Base-by-base conservation (phyloP, 1,140 invertebrate species). In the Aphaenogaster rudis region DNA sequence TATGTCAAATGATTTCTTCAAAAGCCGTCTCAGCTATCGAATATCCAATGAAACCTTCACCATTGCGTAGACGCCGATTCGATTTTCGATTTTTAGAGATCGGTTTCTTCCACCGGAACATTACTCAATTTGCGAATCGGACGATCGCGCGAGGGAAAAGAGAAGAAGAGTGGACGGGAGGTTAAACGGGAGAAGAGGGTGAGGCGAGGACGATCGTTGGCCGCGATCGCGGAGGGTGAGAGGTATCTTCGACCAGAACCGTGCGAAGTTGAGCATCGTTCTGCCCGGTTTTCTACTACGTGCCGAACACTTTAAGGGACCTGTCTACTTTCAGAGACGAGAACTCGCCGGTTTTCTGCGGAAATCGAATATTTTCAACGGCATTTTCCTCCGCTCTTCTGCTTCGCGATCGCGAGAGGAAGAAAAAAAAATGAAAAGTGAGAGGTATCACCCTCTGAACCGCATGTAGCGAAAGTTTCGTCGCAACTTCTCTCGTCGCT, bases 361-460 rank as follows among this genome's bases (percentile, higher is more conserved):
- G 86, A 90, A 90, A 90, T 90, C 79, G 74, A 88, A 90, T 90
- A 90, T 90, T 90, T 90, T 85, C 74, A 90, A 85, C 86, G 79
- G 67, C 59, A 59, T 90, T 87, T 80, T 77, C 54, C 85, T 76
- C 9, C 54, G n/a, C 66, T 67, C 13, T 17, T 61, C 86, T 28
- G 39, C 50, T 42, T 4, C 54, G 61, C 69, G 77, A 28, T 11
- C 61, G 54, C 42, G 71, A 33, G 9, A 52, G 11, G 15, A 48
- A 8, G 5, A 54, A 36, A 21, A 45, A 61, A 52, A 57, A 64
- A 42, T 57, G 42, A 42, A 54, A 54, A 28, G 45, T 36, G 45
- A 17, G 21, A 69, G 66, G 69, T 85, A 76, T 87, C 85, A 57
- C 59, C 13, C 6, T 76, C 42, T 33, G 48, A 72, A 39, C 28